phyloP scores from a whole-genome alignment of 2,113 vertebrate species.

The Hydrochoerus hydrochaeris region DNA sequence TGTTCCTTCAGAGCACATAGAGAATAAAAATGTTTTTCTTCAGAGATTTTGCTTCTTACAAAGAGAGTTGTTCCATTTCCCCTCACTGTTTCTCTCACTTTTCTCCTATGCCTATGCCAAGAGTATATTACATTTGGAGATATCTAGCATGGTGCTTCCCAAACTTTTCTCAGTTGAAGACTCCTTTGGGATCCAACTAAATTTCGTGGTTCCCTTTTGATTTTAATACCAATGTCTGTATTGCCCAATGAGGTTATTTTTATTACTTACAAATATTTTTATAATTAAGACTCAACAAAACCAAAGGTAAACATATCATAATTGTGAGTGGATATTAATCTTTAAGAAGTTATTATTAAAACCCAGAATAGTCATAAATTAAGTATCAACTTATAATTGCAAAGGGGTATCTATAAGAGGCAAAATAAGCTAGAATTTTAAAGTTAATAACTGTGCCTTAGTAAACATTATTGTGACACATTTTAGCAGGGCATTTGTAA shows the following conservation, averaged over 20 bases:
- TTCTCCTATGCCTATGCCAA: conserved; percentile 45
- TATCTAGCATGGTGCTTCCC: conserved; percentile 37
- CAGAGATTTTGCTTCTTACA: conserved; percentile 35
- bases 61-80: conserved; percentile 40
- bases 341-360: conserved; percentile 69
- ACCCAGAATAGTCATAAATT: conserved; percentile 54
- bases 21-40: conserved; percentile 64
- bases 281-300: conserved; percentile 75
- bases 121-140: conserved; percentile 65
- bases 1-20: conserved; percentile 15
- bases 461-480: neutral
- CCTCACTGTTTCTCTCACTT: conserved; percentile 15
- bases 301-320: conserved; percentile 69
- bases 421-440: conserved; percentile 50
- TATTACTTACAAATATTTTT: conserved; percentile 77
- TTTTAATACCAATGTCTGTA: conserved; percentile 61
- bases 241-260: conserved; percentile 70
- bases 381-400: conserved; percentile 59
- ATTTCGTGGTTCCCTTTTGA: conserved; percentile 70
- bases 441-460: neutral
- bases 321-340: conserved; percentile 66
- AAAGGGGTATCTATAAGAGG: conserved; percentile 48
- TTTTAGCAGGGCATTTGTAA: conserved; percentile 6
- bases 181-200: conserved; percentile 65
- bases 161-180: conserved; percentile 53